Percentiles rank a stretch among this genome's conserved stretches.
Conservation (phyloP, 2,113 vertebrate species). For the Myotis lucifugus region DNA sequence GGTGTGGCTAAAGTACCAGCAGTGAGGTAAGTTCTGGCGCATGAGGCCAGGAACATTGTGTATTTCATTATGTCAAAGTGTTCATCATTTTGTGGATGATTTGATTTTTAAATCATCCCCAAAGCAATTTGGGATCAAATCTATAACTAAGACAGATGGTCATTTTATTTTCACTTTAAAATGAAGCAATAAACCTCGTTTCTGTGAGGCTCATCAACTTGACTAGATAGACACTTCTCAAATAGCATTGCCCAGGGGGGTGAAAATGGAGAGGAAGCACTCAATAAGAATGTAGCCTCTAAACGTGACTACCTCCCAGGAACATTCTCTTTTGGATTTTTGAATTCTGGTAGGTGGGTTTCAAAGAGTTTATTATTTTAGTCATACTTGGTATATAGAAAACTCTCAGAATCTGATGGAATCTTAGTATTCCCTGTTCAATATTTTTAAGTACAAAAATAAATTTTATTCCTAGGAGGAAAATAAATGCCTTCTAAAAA, state of each 20-base stretch:
- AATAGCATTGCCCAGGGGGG: neutral
- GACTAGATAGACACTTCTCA: neutral
- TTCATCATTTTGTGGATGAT: conserved; percentile 13
- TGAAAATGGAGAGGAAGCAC: neutral
- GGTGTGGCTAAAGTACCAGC: rapidly evolving
- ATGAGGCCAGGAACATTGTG: neutral
- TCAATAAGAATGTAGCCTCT: neutral
- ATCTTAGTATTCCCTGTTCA: neutral
- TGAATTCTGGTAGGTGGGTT: neutral
- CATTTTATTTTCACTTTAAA: conserved; percentile 42
- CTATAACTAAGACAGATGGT: conserved; percentile 33
- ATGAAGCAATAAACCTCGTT: neutral
- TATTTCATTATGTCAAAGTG: neutral
- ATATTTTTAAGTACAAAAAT: neutral
- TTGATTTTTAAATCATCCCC: conserved; percentile 29
- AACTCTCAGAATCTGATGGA: neutral
- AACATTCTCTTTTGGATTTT: neutral
- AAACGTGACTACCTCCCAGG: neutral
- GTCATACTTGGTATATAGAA: neutral
- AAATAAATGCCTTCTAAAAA: neutral
- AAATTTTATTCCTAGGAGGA: neutral
- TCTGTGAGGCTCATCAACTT: neutral
- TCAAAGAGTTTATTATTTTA: conserved; percentile 37
- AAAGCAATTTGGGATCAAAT: conserved; percentile 46
- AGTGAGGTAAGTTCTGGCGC: neutral